Conservation (phyloP, 2,113 vertebrate genomes). For the Amia ocellicauda region DNA sequence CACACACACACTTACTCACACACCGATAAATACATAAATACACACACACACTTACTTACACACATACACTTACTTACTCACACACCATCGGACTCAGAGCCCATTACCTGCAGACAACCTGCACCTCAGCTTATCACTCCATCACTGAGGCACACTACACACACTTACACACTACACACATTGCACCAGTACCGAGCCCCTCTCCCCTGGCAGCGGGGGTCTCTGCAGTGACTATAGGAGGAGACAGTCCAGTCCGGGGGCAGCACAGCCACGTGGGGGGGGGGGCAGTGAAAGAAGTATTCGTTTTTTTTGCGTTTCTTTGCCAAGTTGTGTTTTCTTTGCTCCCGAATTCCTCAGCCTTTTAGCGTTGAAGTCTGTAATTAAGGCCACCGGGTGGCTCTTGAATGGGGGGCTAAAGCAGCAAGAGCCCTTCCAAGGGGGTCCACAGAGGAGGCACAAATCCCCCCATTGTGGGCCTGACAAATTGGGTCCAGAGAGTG, state of each 20-base stretch:
- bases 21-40: neutral
- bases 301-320: neutral
- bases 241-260: neutral
- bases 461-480: conserved; percentile 29
- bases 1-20: too few relatives aligned
- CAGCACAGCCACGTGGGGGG: neutral
- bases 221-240: too few relatives aligned
- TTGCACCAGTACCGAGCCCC: too few relatives aligned
- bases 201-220: too few relatives aligned
- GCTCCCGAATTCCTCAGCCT: neutral
- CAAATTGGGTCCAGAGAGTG: conserved; percentile 37
- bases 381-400: neutral
- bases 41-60: neutral
- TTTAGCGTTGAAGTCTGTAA: conserved; percentile 5
- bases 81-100: too few relatives aligned
- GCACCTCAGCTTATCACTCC: too few relatives aligned
- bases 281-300: neutral
- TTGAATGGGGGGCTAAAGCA: neutral
- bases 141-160: too few relatives aligned
- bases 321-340: neutral
- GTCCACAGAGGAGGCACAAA: conserved; percentile 7
- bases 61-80: neutral
- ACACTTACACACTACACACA: too few relatives aligned
- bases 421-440: conserved; percentile 9
- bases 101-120: too few relatives aligned